Conservation (phyloP, 2,113 vertebrate genomes). For the human region DNA sequence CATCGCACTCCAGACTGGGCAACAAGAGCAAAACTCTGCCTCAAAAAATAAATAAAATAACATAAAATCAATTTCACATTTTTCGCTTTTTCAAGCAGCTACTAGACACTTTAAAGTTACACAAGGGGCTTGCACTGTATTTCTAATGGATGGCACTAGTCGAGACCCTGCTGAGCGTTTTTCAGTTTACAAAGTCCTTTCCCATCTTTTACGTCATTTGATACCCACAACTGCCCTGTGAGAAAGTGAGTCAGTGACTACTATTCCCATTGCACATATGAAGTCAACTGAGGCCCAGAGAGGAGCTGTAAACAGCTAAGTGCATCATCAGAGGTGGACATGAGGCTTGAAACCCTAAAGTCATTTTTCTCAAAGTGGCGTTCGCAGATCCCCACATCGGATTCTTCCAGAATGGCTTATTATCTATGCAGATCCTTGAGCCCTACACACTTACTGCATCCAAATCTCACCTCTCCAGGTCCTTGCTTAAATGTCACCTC, state of each 20-base stretch:
- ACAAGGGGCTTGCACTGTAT: neutral
- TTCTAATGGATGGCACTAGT: neutral
- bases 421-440: too few relatives aligned
- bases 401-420: neutral
- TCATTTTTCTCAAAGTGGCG: neutral
- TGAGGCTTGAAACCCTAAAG: neutral
- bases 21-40: too few relatives aligned
- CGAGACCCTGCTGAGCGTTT: neutral
- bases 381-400: neutral
- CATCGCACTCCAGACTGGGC: too few relatives aligned
- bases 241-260: neutral
- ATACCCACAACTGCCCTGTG: neutral
- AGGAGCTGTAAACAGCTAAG: neutral
- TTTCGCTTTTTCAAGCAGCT: neutral
- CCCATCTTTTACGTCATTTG: neutral
- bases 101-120: neutral
- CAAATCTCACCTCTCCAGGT: neutral
- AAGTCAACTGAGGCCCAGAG: neutral
- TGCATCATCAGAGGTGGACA: neutral
- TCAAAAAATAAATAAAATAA: neutral
- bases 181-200: neutral
- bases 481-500: neutral
- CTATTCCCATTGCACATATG: neutral
- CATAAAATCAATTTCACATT: neutral
- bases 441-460: neutral